phyloP scores from a whole-genome alignment of 92 coral and sea anemone species.

The Palythoa caribaeorum region DNA sequence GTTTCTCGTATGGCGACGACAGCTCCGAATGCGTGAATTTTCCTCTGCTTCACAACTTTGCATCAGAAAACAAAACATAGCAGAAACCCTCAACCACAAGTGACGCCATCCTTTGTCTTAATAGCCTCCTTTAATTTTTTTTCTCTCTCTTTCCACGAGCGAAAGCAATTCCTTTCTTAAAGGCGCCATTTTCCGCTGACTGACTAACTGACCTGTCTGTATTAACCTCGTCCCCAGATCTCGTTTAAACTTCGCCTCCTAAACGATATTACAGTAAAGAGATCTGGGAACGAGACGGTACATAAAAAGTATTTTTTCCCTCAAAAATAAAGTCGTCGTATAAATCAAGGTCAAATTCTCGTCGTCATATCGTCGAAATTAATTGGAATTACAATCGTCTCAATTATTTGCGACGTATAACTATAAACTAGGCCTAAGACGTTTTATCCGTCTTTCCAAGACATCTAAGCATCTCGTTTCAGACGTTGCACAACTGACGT shows the following conservation, averaged over 20 bases:
- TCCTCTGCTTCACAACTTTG: not conserved
- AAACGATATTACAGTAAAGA: not conserved
- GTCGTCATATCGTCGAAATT: not conserved
- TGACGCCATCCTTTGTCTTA: not conserved
- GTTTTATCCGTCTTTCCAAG: too few species aligned
- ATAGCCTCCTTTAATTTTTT: slow-evolving; percentile 9
- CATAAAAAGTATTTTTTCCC: not conserved
- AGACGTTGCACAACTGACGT: too few species aligned
- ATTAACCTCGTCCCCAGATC: not conserved
- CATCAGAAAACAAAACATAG: not conserved
- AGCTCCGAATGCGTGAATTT: not conserved
- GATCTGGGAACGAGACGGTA: not conserved
- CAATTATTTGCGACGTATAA: too few species aligned
- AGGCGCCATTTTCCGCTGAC: not conserved
- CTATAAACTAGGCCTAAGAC: too few species aligned
- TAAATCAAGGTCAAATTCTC: not conserved
- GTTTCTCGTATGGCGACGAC: too few species aligned
- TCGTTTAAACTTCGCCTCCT: not conserved
- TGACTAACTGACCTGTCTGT: not conserved
- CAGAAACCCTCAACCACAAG: not conserved
- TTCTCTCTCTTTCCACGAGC: slow-evolving; percentile 22
- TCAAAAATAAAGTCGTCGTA: not conserved
- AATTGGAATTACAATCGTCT: not conserved
- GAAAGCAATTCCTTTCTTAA: not conserved
- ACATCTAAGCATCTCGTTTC: too few species aligned